Percentiles rank a stretch among this genome's conserved stretches.
Evolutionary conservation across 2,888 invertebrate genomes (phyloP).

Genomic region (Athalia cordata): DNA sequence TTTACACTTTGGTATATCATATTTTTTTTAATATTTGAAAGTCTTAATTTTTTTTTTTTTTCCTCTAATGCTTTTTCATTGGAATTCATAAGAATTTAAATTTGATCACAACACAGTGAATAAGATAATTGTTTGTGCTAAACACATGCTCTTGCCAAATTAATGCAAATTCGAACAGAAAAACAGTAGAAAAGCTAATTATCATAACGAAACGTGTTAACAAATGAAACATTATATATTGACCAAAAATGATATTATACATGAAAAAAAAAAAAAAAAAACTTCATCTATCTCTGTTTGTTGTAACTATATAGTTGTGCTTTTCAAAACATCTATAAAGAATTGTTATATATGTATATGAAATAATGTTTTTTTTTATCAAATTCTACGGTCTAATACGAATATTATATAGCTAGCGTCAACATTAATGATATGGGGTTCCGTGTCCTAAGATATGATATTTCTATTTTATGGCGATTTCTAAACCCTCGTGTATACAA

Average conservation of each 20-base stretch:
- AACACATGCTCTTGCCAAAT: slow-evolving; percentile 66
- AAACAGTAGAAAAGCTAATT: slow-evolving; percentile 45
- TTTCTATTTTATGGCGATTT: slow-evolving; percentile 13
- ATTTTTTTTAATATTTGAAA: background rate
- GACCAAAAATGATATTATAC: slow-evolving; percentile 11
- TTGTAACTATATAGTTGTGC: no score
- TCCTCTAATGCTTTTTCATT: background rate
- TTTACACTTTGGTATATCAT: no score
- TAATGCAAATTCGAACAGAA: slow-evolving; percentile 53
- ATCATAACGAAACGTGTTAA: slow-evolving; percentile 6
- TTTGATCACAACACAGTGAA: slow-evolving; percentile 63
- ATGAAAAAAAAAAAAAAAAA: background rate
- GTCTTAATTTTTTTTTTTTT: background rate
- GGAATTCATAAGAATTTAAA: background rate
- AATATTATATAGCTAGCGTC: slow-evolving; percentile 18
- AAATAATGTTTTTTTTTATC: no score
- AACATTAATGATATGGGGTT: slow-evolving; percentile 30
- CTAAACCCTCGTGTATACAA: slow-evolving; percentile 24
- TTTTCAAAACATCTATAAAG: slow-evolving; percentile 12
- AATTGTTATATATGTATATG: background rate
- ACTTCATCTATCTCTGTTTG: background rate
- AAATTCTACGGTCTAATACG: slow-evolving; percentile 24
- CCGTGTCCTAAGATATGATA: slow-evolving; percentile 30
- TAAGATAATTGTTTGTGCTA: slow-evolving; percentile 53
- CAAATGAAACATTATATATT: slow-evolving; percentile 39